These are phyloP conservation scores for Perodicticus potto DNA, from an alignment of 2,797 vertebrate genomes.

Conservation along the genomic window DNA sequence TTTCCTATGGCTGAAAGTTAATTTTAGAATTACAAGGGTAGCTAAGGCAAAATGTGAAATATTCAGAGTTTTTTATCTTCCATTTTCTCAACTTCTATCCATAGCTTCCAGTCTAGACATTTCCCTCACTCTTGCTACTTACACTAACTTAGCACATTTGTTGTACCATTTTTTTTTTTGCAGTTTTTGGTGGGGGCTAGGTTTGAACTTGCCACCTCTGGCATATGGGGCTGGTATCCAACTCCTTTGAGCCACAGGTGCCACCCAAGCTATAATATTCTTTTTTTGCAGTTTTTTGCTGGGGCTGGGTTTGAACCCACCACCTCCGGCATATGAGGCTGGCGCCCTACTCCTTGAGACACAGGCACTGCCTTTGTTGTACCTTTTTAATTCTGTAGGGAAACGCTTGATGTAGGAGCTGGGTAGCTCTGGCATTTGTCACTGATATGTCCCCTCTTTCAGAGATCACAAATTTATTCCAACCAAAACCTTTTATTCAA, in stretches of 20 bases:
- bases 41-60: slow-evolving; percentile 34
- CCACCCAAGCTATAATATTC: too few relatives aligned
- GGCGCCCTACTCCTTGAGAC: too few relatives aligned
- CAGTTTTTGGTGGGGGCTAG: too few relatives aligned
- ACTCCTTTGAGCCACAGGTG: too few relatives aligned
- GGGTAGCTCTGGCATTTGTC: not conserved
- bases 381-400: not conserved
- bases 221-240: too few relatives aligned
- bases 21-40: slow-evolving; percentile 33
- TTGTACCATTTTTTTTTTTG: not conserved
- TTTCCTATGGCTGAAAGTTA: slow-evolving; percentile 46
- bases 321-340: too few relatives aligned
- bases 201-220: too few relatives aligned
- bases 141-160: not conserved
- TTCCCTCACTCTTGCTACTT: not conserved
- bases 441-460: not conserved
- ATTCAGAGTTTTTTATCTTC: not conserved
- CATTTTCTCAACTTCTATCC: not conserved
- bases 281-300: too few relatives aligned
- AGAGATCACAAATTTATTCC: not conserved
- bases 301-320: too few relatives aligned
- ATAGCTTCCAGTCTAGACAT: not conserved
- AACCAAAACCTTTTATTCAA: not conserved
- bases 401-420: not conserved
- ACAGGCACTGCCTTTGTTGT: too few relatives aligned